phyloP scores from a whole-genome alignment of 2,113 vertebrate species.

The Callionymus lyra region DNA sequence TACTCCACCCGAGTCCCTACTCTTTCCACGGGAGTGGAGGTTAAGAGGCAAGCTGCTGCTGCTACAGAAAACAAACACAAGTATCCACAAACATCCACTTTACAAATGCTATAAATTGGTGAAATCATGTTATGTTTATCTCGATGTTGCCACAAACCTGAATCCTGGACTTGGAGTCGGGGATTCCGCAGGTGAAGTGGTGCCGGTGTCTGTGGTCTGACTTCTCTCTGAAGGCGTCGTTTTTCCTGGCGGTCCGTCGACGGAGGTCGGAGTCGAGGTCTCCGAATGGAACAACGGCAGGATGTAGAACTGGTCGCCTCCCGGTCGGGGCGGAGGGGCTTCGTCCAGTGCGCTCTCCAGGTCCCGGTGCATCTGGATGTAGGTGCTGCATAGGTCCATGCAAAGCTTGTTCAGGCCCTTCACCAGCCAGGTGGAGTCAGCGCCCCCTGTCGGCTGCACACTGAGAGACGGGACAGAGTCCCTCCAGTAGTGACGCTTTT shows the following conservation, averaged over 20 bases:
- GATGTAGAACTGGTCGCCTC: conserved; percentile 72
- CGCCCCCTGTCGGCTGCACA: conserved; percentile 77
- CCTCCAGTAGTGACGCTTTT: conserved; percentile 78
- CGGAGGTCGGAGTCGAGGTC: conserved; percentile 77
- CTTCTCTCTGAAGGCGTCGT: conserved; percentile 81
- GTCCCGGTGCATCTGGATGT: conserved; percentile 95
- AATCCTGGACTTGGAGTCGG: conserved; percentile 55
- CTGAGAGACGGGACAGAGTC: conserved; percentile 78
- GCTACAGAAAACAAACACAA: conserved; percentile 9
- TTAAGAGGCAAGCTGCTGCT: conserved; percentile 56
- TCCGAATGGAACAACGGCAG: conserved; percentile 87
- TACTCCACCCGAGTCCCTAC: conserved; percentile 45
- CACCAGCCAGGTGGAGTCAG: conserved; percentile 92
- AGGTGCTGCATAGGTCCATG: conserved; percentile 89
- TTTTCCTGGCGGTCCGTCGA: conserved; percentile 69
- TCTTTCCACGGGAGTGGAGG: conserved; percentile 56
- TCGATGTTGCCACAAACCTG: conserved; percentile 44
- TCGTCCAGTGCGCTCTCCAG: conserved; percentile 79
- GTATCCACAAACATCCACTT: conserved; percentile 17
- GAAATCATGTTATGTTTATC: no score
- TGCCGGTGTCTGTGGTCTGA: conserved; percentile 37
- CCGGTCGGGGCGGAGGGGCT: conserved; percentile 8
- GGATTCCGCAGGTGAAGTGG: conserved; percentile 58
- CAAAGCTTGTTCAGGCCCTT: conserved; percentile 86
- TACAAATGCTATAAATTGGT: no score